A percentile compares a stretch with the other conserved stretches of the same genome.
phyloP scores from a whole-genome alignment of 2,113 vertebrate genomes.

The Rutilus rutilus region DNA sequence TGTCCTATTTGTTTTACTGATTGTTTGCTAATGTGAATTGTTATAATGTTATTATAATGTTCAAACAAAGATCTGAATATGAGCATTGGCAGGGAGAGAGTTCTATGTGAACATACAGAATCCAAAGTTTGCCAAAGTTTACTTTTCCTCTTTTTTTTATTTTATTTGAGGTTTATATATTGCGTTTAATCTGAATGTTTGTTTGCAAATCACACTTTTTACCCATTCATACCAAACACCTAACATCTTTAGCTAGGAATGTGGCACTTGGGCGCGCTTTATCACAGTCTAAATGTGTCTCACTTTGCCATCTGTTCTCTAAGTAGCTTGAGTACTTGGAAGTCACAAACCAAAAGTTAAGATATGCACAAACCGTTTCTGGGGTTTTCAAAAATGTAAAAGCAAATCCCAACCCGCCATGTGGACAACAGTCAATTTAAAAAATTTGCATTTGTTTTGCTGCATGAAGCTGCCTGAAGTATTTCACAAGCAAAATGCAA shows the following conservation, averaged over 20 bases:
- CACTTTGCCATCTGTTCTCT: constrained; percentile 38
- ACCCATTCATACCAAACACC: constrained; percentile 13
- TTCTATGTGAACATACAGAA: neutral
- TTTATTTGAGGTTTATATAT: constrained; percentile 17
- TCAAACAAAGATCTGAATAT: neutral
- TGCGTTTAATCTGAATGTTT: neutral
- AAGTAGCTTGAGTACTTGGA: constrained; percentile 8
- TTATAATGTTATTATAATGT: neutral
- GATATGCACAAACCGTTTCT: constrained; percentile 17
- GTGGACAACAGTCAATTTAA: constrained; percentile 17
- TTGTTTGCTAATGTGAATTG: too few species aligned
- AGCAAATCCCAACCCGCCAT: constrained; percentile 27
- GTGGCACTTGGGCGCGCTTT: constrained; percentile 29
- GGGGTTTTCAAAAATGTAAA: constrained; percentile 43
- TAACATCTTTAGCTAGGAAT: constrained; percentile 37
- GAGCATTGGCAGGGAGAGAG: neutral
- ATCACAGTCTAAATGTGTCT: constrained; percentile 29
- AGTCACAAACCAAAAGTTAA: constrained; percentile 27
- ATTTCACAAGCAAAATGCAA: constrained; percentile 23
- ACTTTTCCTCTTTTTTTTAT: neutral
- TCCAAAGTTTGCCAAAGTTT: constrained; percentile 1
- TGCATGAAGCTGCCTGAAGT: constrained; percentile 27
- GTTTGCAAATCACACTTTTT: constrained; percentile 30
- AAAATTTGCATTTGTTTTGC: constrained; percentile 26
- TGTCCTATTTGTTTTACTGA: neutral